Conservation (phyloP, 2,113 vertebrate genomes). For the Lathamus discolor region DNA sequence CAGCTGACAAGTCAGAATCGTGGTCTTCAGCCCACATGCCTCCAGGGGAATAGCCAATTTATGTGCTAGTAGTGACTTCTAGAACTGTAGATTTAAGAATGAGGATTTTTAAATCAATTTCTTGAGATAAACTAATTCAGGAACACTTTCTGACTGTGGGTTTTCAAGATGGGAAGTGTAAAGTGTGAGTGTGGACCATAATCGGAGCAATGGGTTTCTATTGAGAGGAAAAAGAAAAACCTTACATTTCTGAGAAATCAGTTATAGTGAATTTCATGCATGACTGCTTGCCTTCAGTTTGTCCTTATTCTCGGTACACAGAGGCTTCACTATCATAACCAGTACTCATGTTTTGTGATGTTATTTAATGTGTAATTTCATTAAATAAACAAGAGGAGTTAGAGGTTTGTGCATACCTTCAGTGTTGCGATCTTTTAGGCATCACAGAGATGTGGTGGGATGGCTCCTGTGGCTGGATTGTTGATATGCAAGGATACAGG, state of each 20-base stretch:
- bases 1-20: not conserved
- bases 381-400: not conserved
- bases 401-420: not conserved
- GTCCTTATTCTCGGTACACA: not conserved
- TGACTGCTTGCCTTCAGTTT: not conserved
- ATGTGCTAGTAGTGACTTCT: not conserved
- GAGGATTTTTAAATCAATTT: not conserved
- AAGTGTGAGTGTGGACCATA: not conserved
- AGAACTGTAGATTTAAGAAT: not conserved
- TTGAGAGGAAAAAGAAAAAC: not conserved
- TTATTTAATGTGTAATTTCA: not conserved
- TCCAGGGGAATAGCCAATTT: not conserved
- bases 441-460: not conserved
- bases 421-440: not conserved
- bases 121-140: not conserved
- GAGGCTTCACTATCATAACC: not conserved
- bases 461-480: not conserved
- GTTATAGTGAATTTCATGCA: not conserved
- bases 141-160: not conserved
- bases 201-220: not conserved
- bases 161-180: not conserved
- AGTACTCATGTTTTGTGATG: not conserved
- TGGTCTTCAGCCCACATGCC: not conserved
- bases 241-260: not conserved
- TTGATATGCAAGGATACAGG: not conserved